These are phyloP conservation scores for Chrysaora quinquecirrha DNA, from an alignment of 30 jellyfish, hydroid and myxozoan genomes.

Conservation along the genomic window DNA sequence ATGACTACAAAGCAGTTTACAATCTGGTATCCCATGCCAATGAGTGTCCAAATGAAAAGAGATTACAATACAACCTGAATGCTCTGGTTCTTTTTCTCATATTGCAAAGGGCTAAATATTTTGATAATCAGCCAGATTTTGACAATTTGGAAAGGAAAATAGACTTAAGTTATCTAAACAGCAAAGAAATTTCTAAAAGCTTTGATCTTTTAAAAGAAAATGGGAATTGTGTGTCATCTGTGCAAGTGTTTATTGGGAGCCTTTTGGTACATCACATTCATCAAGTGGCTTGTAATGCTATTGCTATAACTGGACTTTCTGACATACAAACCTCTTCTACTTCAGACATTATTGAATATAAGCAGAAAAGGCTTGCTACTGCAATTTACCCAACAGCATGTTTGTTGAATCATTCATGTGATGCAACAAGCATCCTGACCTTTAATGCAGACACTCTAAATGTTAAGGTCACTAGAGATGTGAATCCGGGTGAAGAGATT, in stretches of 20 bases:
- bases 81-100: constrained; percentile 45
- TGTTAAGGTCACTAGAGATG: constrained; percentile 41
- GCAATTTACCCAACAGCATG: constrained; percentile 85
- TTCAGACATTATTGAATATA: constrained; percentile 52
- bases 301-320: constrained; percentile 76
- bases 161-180: not conserved
- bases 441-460: constrained; percentile 59
- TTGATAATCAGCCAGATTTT: constrained; percentile 6
- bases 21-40: constrained; percentile 65
- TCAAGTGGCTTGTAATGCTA: constrained; percentile 86
- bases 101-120: constrained; percentile 17
- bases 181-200: constrained; percentile 1
- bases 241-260: constrained; percentile 48
- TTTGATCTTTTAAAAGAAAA: not conserved
- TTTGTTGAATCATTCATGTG: constrained; percentile 91
- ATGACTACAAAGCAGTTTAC: constrained; percentile 57
- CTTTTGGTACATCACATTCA: constrained; percentile 75
- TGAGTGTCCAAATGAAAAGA: constrained; percentile 31
- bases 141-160: not conserved
- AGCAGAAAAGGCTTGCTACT: constrained; percentile 78
- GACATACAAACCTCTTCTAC: not conserved
- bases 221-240: not conserved
- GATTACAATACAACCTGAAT: constrained; percentile 55
- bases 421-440: constrained; percentile 65
- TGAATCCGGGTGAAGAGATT: constrained; percentile 71